These are phyloP conservation scores for Cryptoblepharus egeriae DNA, from an alignment of 2,797 vertebrate genomes.

Conservation along the genomic window DNA sequence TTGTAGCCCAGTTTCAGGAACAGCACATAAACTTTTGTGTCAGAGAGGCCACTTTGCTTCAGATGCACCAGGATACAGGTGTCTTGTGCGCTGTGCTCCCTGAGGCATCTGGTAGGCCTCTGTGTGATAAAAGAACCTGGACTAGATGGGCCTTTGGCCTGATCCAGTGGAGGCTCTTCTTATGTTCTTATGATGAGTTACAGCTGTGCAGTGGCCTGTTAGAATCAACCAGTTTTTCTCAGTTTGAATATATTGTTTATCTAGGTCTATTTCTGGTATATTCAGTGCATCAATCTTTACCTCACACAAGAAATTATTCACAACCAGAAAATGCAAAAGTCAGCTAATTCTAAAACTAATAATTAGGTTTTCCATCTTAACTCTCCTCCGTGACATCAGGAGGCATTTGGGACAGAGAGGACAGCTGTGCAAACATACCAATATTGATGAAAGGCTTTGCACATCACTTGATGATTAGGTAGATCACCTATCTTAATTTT, in stretches of 20 bases:
- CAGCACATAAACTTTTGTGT: no score
- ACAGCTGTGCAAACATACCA: not conserved
- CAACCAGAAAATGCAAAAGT: not conserved
- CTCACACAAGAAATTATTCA: not conserved
- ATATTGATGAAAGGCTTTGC: not conserved
- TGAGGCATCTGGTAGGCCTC: no score
- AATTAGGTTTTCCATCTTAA: not conserved
- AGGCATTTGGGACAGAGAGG: not conserved
- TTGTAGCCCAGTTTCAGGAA: no score
- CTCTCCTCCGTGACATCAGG: not conserved
- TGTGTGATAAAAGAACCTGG: no score
- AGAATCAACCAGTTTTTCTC: not conserved
- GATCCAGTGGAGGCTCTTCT: no score
- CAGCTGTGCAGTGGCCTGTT: no score
- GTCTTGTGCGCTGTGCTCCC: no score
- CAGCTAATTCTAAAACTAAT: not conserved
- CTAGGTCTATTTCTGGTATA: not conserved
- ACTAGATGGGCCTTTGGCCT: no score
- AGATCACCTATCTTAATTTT: not conserved
- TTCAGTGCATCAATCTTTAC: not conserved
- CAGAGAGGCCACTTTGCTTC: no score
- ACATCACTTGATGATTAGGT: not conserved
- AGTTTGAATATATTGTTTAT: not conserved
- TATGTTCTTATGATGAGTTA: no score
- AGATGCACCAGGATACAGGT: no score